Percentiles rank a stretch among this genome's conserved stretches.
Conservation (phyloP, 2,797 vertebrate genomes). For the Mormyrops attenuatus region DNA sequence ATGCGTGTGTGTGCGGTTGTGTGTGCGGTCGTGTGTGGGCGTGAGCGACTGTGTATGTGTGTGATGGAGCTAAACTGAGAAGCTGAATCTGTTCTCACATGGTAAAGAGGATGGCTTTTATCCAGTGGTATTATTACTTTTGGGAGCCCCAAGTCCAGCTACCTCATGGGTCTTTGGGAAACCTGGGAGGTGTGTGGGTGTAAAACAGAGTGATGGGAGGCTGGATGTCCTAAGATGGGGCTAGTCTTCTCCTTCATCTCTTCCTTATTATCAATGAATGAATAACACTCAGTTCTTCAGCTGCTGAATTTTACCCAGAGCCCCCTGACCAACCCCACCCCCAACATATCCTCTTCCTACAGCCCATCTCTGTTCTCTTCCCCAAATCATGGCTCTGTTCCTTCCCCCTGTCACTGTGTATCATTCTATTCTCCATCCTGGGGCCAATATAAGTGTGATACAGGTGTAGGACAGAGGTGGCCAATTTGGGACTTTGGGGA, state of each 20-base stretch:
- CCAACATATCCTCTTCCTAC: background rate
- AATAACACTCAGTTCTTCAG: background rate
- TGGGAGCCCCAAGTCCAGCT: background rate
- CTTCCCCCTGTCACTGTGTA: background rate
- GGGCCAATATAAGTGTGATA: background rate
- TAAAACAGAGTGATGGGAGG: background rate
- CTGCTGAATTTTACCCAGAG: background rate
- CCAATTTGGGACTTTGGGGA: background rate
- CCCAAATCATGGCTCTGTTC: background rate
- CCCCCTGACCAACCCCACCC: background rate
- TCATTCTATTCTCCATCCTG: background rate
- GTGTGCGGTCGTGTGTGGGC: background rate
- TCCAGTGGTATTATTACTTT: background rate
- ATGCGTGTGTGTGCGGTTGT: background rate
- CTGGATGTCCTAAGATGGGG: background rate
- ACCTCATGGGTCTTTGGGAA: background rate
- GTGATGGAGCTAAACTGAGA: background rate
- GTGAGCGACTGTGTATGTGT: background rate
- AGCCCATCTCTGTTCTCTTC: background rate
- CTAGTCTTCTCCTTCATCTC: background rate
- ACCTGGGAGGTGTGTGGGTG: background rate
- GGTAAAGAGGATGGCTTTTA: background rate
- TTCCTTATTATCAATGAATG: background rate
- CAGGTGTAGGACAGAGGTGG: background rate
- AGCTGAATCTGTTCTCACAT: background rate